Conservation (phyloP, 2,888 invertebrate species). For the Ptychoptera contaminata region DNA sequence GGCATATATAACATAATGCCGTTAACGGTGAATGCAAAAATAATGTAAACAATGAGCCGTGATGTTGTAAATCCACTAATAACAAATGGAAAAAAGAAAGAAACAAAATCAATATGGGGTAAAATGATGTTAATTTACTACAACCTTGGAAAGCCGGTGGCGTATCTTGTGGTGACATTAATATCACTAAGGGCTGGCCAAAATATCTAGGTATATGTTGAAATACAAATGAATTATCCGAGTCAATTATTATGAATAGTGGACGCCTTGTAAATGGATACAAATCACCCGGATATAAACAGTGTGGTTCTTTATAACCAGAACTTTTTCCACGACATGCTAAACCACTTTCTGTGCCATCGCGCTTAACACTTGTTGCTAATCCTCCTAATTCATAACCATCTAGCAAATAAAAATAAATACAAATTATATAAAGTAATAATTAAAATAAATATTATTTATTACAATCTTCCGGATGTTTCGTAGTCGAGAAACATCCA, state of each 20-base stretch:
- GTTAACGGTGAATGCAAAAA: constrained; percentile 90
- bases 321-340: constrained; percentile 29
- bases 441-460: neutral
- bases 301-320: constrained; percentile 48
- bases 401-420: too few species aligned
- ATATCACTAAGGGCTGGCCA: constrained; percentile 81
- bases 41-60: constrained; percentile 85
- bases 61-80: constrained; percentile 57
- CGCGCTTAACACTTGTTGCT: constrained; percentile 72
- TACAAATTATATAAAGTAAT: constrained; percentile 6
- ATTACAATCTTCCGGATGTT: constrained; percentile 81
- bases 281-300: constrained; percentile 85
- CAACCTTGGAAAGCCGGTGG: constrained; percentile 70
- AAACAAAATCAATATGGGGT: constrained; percentile 1
- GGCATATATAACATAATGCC: constrained; percentile 82
- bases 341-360: constrained; percentile 35
- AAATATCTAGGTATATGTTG: constrained; percentile 81
- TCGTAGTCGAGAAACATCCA: constrained; percentile 65
- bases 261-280: constrained; percentile 87
- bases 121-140: constrained; percentile 1
- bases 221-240: constrained; percentile 87
- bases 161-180: constrained; percentile 86
- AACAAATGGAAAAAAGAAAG: constrained; percentile 9
- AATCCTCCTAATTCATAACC: constrained; percentile 88
- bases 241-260: constrained; percentile 85